Evolutionary conservation across 2,797 vertebrate species (phyloP), one percentile per base, ranked within the genome.

Genomic region (Vultur gryphus): DNA sequence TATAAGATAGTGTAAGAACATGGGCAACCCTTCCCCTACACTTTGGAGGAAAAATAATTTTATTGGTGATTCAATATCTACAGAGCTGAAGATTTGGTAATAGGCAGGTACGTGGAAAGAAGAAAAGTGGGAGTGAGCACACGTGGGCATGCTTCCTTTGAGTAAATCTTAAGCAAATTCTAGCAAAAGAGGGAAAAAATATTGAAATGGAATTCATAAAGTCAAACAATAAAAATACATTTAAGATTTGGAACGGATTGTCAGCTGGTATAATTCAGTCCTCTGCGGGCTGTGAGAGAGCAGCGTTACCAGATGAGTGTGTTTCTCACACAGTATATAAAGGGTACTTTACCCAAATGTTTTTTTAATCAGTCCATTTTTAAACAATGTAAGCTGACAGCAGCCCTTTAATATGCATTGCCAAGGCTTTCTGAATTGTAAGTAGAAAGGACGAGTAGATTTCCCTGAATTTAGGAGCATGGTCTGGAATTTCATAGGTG

Each of bases 401-500:
- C 96, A 90, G 39, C 1, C 86, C 90, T 97, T 96, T 81, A 92
- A 93, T 78, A 87, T 91, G 92, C 97, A 91, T 58, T 1, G 1
- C 86, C 64, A 7, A 31, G 84, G 90, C 88, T 85, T 73, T 71
- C 55, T 69, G 90, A 85, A 90, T 11, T 7, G 88, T 3, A 17
- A 71, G 90, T 24, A 93, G 93, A 85, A 92, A 92, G 81, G 88
- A 64, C 17, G 21, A 58, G 90, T 25, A 84, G 93, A 85, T 91
- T 93, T 93, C 89, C 90, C 92, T 75, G 97, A 95, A 93, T 97
- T 95, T 95, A 44, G 86, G 92, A 87, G 84, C 84, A 1, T 1
- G 91, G 49, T 83, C 94, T 92, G 97, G 95, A 95, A 96, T 97
- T 94, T 81, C 96, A 69, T 85, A 96, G 96, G 95, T 95, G 96